Conservation (phyloP, 2,113 vertebrate genomes). For the Pterocles gutturalis region DNA sequence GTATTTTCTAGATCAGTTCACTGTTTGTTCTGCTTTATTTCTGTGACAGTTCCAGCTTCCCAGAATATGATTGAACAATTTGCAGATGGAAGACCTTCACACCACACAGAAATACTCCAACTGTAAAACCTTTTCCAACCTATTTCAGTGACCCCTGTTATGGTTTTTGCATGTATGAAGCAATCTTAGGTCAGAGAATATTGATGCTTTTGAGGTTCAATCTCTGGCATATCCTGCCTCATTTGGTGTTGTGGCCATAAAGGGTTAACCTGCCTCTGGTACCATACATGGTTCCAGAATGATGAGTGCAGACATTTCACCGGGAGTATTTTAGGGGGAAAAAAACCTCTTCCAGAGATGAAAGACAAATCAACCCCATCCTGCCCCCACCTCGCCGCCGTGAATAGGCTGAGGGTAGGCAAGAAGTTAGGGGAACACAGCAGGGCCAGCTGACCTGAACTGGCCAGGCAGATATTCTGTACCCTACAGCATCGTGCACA, state of each 20-base stretch:
- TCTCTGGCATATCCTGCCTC: background rate
- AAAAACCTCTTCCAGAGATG: background rate
- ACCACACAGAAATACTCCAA: background rate
- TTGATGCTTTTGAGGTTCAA: background rate
- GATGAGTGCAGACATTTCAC: background rate
- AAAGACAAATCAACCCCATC: background rate
- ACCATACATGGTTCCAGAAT: background rate
- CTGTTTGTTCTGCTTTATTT: slow-evolving; percentile 6
- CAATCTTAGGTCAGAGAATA: background rate
- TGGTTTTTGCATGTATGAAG: background rate
- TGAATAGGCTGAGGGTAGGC: background rate
- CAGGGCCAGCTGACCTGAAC: background rate
- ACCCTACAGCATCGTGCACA: too few species aligned
- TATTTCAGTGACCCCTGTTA: background rate
- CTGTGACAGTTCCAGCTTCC: background rate
- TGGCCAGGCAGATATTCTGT: background rate
- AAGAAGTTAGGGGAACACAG: background rate
- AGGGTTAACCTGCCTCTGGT: background rate
- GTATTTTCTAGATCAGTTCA: background rate
- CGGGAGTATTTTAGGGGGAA: accelerated
- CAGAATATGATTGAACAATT: background rate
- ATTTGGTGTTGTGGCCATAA: background rate
- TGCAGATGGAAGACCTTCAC: background rate
- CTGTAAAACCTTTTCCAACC: background rate
- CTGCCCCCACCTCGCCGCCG: background rate